Base-by-base conservation (phyloP, 2,888 invertebrate genomes). In the Harpalus rubripes region DNA sequence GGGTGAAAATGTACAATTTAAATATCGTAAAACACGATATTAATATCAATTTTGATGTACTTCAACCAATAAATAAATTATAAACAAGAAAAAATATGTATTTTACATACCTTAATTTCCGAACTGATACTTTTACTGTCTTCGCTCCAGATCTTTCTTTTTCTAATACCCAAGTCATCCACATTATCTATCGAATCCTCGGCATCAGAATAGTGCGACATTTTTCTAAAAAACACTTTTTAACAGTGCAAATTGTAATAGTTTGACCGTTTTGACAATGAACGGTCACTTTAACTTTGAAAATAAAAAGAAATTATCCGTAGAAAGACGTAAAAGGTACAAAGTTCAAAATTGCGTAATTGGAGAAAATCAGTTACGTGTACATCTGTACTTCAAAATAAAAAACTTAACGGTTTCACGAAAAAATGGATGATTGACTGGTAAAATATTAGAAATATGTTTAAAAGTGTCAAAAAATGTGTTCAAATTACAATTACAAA, bases 201-300 rank as follows among this genome's bases (percentile, higher is more conserved):
- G 8, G 91, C 91, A 87, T 91, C 91, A 86, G 91, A 91, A 86
- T 91, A 91, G 88, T 91, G 91, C 84, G 91, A 91, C 91, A 91
- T 91, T 63, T 80, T 84, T n/a, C 82, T 82, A 32, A 26, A 82
- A 82, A 32, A 32, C 22, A 22, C 3, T 5, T 32, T 32, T 32
- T 32, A 0, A 32, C 32, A 32, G 4, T 32, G 2, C 6, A 32
- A 32, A 32, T 32, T 32, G 2, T 32, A 32, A 6, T 32, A 32
- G 3, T 22, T 22, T 22, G 32, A 32, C 32, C 6, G 32, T 32
- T 32, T 32, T 5, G 32, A 32, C 6, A 5, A 32, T 4, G 32
- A 5, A 0, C 32, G 32, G 41, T 76, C 76, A 76, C 76, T 76
- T 7, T 76, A 7, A 63, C 5, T 22, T n/a, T n/a, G n/a, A 63